These are phyloP conservation scores for Ennomos erosarius DNA, from an alignment of 2,888 invertebrate genomes.

Conservation along the genomic window DNA sequence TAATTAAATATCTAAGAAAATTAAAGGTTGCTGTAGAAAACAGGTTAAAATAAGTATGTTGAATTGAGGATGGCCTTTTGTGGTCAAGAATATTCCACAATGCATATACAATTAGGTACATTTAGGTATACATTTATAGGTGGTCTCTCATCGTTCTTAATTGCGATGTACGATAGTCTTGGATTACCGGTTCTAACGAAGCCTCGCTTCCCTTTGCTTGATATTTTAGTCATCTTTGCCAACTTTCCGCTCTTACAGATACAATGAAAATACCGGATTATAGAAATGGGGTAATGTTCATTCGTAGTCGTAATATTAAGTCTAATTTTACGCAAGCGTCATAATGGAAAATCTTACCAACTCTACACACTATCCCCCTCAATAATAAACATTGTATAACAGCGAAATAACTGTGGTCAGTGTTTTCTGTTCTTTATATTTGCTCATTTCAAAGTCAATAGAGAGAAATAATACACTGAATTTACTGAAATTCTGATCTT, in stretches of 20 bases:
- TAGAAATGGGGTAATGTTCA: slow-evolving; percentile 1
- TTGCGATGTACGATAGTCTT: slow-evolving; percentile 16
- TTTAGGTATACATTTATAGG: not conserved
- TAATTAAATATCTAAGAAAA: too few species aligned
- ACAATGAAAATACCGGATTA: slow-evolving; percentile 10
- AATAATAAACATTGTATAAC: too few species aligned
- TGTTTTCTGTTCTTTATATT: too few species aligned
- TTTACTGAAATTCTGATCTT: too few species aligned
- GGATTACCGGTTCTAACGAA: slow-evolving; percentile 25
- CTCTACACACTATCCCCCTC: not conserved
- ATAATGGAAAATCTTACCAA: not conserved
- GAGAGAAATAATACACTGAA: too few species aligned
- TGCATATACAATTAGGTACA: too few species aligned
- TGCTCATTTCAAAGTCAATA: too few species aligned
- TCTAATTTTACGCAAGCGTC: not conserved
- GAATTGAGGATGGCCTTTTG: too few species aligned
- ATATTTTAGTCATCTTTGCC: slow-evolving; percentile 18
- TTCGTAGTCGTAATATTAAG: not conserved
- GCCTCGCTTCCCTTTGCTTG: slow-evolving; percentile 10
- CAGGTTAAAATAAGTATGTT: too few species aligned
- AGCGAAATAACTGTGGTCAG: too few species aligned
- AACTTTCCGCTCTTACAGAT: slow-evolving; percentile 6
- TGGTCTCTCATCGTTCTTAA: slow-evolving; percentile 9
- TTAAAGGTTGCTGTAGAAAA: too few species aligned
- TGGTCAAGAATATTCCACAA: too few species aligned